Percentiles rank a stretch among this genome's conserved stretches.
phyloP scores from a whole-genome alignment of 2,888 invertebrate species.

The Hybos culiciformis region DNA sequence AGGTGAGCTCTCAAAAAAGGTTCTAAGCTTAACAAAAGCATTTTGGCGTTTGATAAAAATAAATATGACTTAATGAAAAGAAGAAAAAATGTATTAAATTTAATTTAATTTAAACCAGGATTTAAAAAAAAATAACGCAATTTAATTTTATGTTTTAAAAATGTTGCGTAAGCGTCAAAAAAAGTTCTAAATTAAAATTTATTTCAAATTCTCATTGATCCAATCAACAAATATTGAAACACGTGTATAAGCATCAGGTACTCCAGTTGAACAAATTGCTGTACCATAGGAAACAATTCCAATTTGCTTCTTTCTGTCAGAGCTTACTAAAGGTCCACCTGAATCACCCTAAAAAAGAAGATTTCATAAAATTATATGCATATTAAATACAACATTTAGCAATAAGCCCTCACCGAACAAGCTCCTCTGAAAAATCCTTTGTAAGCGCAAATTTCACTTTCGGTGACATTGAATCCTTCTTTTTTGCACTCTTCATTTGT shows the following conservation, averaged over 20 bases:
- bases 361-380: not conserved
- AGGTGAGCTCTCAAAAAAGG: too few relatives aligned
- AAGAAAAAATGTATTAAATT: too few relatives aligned
- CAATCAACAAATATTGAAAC: conserved; percentile 27
- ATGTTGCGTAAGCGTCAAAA: too few relatives aligned
- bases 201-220: conserved; percentile 19
- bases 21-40: too few relatives aligned
- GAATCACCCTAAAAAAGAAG: conserved; percentile 27
- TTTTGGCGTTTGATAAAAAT: too few relatives aligned
- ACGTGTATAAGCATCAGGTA: conserved; percentile 32
- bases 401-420: conserved; percentile 24
- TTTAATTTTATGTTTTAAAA: too few relatives aligned
- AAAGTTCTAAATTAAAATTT: not conserved
- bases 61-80: too few relatives aligned
- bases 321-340: conserved; percentile 31
- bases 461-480: conserved; percentile 24
- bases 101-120: too few relatives aligned
- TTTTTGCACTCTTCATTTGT: conserved; percentile 25
- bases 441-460: conserved; percentile 29
- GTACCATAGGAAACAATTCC: conserved; percentile 31
- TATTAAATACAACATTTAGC: not conserved
- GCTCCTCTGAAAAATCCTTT: conserved; percentile 23
- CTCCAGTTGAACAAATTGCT: conserved; percentile 14
- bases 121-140: too few relatives aligned
- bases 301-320: conserved; percentile 20